phyloP scores from a whole-genome alignment of 2,797 vertebrate genomes.

The Enteromius afrohamiltoni region DNA sequence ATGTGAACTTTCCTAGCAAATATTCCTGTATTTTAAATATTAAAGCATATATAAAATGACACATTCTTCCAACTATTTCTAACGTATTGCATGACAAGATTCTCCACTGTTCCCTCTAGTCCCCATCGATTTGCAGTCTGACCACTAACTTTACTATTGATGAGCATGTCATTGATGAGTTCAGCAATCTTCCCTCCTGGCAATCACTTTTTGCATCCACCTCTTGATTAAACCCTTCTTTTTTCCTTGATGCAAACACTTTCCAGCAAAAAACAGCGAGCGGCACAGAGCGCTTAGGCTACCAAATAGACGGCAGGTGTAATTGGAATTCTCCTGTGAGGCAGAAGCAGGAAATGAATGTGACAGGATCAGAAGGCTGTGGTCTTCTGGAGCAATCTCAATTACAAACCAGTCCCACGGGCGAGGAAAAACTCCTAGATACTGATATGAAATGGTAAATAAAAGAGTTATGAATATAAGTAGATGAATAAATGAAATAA shows the following conservation, averaged over 20 bases:
- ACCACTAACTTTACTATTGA: slow-evolving; percentile 37
- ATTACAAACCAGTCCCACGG: slow-evolving; percentile 56
- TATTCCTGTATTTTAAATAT: background rate
- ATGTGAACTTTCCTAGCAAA: background rate
- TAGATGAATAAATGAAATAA: slow-evolving; percentile 43
- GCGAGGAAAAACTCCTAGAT: slow-evolving; percentile 6
- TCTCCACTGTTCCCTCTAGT: slow-evolving; percentile 28
- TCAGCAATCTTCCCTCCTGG: slow-evolving; percentile 30
- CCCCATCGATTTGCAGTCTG: slow-evolving; percentile 45
- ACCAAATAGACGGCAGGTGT: slow-evolving; percentile 59
- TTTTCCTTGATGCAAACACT: slow-evolving; percentile 50
- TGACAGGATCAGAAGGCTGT: slow-evolving; percentile 65
- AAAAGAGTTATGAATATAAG: slow-evolving; percentile 33
- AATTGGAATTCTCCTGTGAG: slow-evolving; percentile 65
- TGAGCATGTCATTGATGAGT: slow-evolving; percentile 43
- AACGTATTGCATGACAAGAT: background rate
- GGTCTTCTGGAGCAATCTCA: slow-evolving; percentile 60
- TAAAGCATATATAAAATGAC: background rate
- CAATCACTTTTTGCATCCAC: slow-evolving; percentile 54
- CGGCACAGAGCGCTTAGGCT: slow-evolving; percentile 30
- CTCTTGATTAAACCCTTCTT: slow-evolving; percentile 57
- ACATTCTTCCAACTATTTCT: background rate
- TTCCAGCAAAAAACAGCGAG: slow-evolving; percentile 48
- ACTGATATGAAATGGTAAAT: slow-evolving; percentile 45
- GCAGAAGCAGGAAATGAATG: slow-evolving; percentile 66